Evolutionary conservation across 1,140 invertebrate species (phyloP), one percentile per base, ranked within the genome.

Genomic region (Pseudobourletiella spinata): DNA sequence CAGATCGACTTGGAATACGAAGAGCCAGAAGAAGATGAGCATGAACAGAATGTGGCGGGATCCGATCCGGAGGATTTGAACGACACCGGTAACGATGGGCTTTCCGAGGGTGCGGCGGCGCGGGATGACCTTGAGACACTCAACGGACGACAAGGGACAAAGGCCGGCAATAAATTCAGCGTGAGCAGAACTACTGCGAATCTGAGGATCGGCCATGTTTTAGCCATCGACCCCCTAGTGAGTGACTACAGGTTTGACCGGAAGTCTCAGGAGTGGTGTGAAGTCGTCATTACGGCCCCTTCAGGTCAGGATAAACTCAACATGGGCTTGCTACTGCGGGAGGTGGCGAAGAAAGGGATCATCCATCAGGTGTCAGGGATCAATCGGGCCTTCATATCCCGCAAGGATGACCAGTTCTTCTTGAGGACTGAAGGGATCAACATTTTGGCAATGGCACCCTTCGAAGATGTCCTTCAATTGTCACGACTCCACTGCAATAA

Each of bases 371-470:
- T 89, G 1, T 82, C 84, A 8, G 79, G 83, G 29, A 94, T 98
- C 43, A 89, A 84, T 72, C 80, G 86, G 56, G 91, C 90, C 2
- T 89, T 96, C 59, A 28, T 63, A 8, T 72, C 73, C 6, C 73
- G 76, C 35, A 73, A 73, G 61, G 71, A 69, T 56, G 72, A 68
- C 58, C 63, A 80, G 24, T 76, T 84, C 50, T 81, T 85, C 50
- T 75, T 95, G 1, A 91, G 92, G 75, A 98, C 95, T 1, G 94
- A 98, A 72, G 95, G 95, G 3, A 87, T 97, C 16, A 98, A 98
- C 73, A 86, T 98, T 63, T 76, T 71, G 57, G 67, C 67, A 79
- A 87, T 98, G 82, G 89, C 86, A 70, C 85, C 88, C 69, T 87
- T 90, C 72, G 77, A 83, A 57, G 76, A 89, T 52, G 73, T 92